These are phyloP conservation scores for Drosophila pseudoananassae DNA, from an alignment of 1,140 invertebrate genomes.

Conservation along the genomic window DNA sequence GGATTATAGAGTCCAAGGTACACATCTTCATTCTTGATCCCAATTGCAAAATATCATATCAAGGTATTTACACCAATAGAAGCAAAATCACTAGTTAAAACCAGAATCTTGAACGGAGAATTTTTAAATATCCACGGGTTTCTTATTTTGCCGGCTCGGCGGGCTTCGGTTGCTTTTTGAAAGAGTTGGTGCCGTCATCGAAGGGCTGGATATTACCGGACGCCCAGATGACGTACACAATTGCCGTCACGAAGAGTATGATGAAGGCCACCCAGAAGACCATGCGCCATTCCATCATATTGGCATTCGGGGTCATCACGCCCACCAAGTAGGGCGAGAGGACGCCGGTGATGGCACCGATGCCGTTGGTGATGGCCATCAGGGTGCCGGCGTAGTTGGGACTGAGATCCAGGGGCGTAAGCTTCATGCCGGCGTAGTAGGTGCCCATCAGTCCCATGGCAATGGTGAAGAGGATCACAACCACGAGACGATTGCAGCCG, in stretches of 20 bases:
- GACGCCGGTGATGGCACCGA: constrained; percentile 91
- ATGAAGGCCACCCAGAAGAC: constrained; percentile 33
- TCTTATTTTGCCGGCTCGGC: background rate
- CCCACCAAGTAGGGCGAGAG: constrained; percentile 91
- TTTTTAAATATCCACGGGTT: too few relatives aligned
- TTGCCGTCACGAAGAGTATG: constrained; percentile 6
- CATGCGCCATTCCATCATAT: constrained; percentile 13
- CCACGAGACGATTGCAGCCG: constrained; percentile 32
- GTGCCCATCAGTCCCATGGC: constrained; percentile 87
- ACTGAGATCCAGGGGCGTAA: constrained; percentile 91
- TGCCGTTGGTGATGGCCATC: constrained; percentile 92
- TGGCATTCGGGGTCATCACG: constrained; percentile 88
- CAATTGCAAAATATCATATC: too few relatives aligned
- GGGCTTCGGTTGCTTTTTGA: background rate
- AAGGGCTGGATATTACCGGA: constrained; percentile 21
- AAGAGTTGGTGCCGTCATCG: constrained; percentile 27
- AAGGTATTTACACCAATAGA: too few relatives aligned
- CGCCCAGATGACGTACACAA: constrained; percentile 31
- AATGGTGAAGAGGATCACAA: constrained; percentile 41
- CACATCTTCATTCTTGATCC: too few relatives aligned
- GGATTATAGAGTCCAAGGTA: too few relatives aligned
- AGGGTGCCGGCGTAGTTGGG: constrained; percentile 91
- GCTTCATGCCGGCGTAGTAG: constrained; percentile 88
- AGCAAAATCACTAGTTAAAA: too few relatives aligned
- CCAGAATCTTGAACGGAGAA: too few relatives aligned